These are phyloP conservation scores for Phenganax stokvisi DNA, from an alignment of 92 coral and sea anemone species.

Conservation along the genomic window DNA sequence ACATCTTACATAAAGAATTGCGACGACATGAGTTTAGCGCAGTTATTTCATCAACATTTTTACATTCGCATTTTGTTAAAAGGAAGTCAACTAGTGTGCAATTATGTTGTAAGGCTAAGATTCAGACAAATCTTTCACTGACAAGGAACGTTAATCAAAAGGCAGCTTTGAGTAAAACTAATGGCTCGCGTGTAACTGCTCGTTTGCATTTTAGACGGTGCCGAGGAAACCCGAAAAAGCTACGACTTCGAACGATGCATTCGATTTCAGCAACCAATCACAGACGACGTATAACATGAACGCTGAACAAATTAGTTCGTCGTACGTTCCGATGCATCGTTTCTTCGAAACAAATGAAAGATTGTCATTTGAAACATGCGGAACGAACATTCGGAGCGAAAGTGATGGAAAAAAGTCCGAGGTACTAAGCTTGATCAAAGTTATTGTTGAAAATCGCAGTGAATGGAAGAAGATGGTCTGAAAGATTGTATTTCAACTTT, in stretches of 20 bases:
- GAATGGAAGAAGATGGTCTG: too few relatives aligned
- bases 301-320: background rate
- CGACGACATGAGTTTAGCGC: background rate
- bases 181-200: background rate
- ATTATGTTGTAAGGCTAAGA: too few relatives aligned
- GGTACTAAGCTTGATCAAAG: background rate
- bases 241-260: background rate
- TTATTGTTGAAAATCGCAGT: too few relatives aligned
- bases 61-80: too few relatives aligned
- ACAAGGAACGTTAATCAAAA: background rate
- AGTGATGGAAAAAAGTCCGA: background rate
- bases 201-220: background rate
- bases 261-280: background rate
- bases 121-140: background rate
- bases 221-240: background rate
- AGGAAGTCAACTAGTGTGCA: too few relatives aligned
- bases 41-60: background rate
- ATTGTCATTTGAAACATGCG: background rate
- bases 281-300: background rate
- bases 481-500: too few relatives aligned
- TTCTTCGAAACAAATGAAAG: background rate
- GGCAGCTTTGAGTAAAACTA: background rate
- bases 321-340: background rate
- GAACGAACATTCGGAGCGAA: background rate
- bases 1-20: background rate